A percentile compares a stretch with the other conserved stretches of the same genome.
Conservation (phyloP, 2,797 vertebrate genomes). For the Distichodus sexfasciatus region DNA sequence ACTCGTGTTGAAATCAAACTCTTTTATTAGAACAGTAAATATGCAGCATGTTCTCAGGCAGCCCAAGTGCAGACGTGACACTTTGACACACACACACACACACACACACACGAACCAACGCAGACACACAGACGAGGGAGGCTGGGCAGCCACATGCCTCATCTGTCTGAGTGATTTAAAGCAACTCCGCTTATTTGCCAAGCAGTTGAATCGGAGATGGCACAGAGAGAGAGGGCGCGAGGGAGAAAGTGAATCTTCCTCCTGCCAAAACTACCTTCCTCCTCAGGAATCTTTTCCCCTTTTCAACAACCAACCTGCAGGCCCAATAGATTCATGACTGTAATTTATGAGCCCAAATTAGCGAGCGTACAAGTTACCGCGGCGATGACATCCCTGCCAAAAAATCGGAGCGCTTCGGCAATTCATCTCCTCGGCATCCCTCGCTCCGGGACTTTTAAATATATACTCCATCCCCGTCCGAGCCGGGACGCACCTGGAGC, state of each 20-base stretch:
- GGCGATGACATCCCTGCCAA: slow-evolving; percentile 5
- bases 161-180: slow-evolving; percentile 35
- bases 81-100: neutral
- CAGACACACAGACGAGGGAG: neutral
- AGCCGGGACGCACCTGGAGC: slow-evolving; percentile 6
- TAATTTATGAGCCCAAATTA: slow-evolving; percentile 45
- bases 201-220: slow-evolving; percentile 10
- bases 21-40: no score
- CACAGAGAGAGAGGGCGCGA: slow-evolving; percentile 5
- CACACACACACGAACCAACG: slow-evolving; percentile 5
- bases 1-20: no score
- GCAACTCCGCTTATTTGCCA: slow-evolving; percentile 4
- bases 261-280: slow-evolving; percentile 31
- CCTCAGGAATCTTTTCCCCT: slow-evolving; percentile 29
- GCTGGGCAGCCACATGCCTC: slow-evolving; percentile 15
- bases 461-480: neutral
- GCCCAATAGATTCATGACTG: slow-evolving; percentile 27
- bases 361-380: neutral
- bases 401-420: neutral
- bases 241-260: neutral
- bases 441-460: neutral
- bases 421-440: slow-evolving; percentile 9
- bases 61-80: no score
- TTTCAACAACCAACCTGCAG: neutral
- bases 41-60: no score